Evolutionary conservation across 1,140 invertebrate species (phyloP).

Genomic region (Eubasilissa regina): DNA sequence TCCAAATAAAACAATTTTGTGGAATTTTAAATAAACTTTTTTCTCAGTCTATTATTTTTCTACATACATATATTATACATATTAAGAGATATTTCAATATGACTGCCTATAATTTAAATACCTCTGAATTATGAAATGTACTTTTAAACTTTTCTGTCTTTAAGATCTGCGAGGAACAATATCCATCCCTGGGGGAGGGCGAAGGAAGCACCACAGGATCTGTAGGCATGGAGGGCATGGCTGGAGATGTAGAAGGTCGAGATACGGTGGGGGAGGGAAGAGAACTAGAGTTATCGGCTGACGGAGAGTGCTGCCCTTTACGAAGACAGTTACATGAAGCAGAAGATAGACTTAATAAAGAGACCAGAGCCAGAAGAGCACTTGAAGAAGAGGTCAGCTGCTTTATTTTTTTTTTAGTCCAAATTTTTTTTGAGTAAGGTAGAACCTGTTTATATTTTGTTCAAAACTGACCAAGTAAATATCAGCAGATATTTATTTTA

Average conservation of each 20-base stretch:
- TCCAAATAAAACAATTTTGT: too few species aligned
- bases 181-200: constrained; percentile 56
- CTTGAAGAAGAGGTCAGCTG: constrained; percentile 76
- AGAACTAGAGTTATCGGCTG: constrained; percentile 52
- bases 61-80: too few species aligned
- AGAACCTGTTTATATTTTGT: too few species aligned
- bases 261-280: not conserved
- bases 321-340: constrained; percentile 69
- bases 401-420: too few species aligned
- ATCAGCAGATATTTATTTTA: too few species aligned
- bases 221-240: constrained; percentile 47
- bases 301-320: constrained; percentile 63
- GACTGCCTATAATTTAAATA: too few species aligned
- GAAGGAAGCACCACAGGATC: constrained; percentile 56
- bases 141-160: not conserved
- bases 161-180: constrained; percentile 59
- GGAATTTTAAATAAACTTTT: too few species aligned
- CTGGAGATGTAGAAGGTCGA: not conserved
- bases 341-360: constrained; percentile 76
- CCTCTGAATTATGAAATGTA: too few species aligned
- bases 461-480: too few species aligned
- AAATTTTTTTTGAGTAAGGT: too few species aligned
- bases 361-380: constrained; percentile 75
- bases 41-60: too few species aligned
- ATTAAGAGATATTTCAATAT: too few species aligned